Conservation (phyloP, 1,140 invertebrate species). For the Zaprionus lachaisei region DNA sequence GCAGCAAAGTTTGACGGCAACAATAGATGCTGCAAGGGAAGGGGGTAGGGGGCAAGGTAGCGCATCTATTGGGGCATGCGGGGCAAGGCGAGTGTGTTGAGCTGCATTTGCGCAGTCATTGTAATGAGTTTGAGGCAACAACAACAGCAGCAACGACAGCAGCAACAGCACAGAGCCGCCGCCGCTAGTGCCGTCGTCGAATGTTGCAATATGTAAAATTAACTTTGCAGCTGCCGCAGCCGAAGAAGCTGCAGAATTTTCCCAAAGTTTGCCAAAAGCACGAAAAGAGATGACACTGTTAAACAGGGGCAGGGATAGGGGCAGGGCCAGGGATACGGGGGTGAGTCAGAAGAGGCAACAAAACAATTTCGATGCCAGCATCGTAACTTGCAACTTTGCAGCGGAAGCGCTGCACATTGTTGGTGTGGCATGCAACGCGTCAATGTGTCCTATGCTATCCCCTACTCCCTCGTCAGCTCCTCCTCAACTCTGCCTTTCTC, state of each 20-base stretch:
- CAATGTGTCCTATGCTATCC: background rate
- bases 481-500: background rate
- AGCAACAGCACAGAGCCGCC: constrained; percentile 28
- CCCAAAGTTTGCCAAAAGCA: constrained; percentile 24
- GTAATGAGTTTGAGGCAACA: constrained; percentile 69
- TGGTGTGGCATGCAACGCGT: constrained; percentile 14
- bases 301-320: background rate
- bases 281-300: constrained; percentile 16
- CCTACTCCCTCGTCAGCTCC: background rate
- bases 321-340: background rate
- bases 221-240: constrained; percentile 41
- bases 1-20: constrained; percentile 53
- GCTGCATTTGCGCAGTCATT: constrained; percentile 76
- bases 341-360: background rate
- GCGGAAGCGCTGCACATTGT: constrained; percentile 5
- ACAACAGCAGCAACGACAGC: constrained; percentile 20
- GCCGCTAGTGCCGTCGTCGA: constrained; percentile 25
- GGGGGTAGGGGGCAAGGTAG: background rate
- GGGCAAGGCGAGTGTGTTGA: constrained; percentile 47
- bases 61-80: background rate
- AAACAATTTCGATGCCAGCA: constrained; percentile 26
- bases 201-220: constrained; percentile 79
- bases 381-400: constrained; percentile 7
- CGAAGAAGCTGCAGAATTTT: constrained; percentile 31
- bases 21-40: constrained; percentile 27